Conservation (phyloP, 2,113 vertebrate species). For the Stictonetta naevosa region DNA sequence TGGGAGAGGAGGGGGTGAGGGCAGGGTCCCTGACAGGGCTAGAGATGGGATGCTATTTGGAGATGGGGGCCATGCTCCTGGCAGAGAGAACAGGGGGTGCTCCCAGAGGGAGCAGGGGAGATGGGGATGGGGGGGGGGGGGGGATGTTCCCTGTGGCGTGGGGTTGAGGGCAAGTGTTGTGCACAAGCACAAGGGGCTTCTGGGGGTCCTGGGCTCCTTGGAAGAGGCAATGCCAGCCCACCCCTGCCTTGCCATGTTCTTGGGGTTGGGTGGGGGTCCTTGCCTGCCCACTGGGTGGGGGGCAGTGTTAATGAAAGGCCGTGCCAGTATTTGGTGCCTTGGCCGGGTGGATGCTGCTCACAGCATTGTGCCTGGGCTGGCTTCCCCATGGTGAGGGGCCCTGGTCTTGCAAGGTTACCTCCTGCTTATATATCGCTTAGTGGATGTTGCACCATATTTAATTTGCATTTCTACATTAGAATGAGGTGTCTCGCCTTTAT, state of each 20-base stretch:
- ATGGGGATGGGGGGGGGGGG: too few species aligned
- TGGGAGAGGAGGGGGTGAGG: conserved; percentile 20
- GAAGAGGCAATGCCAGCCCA: too few species aligned
- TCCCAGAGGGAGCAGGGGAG: too few species aligned
- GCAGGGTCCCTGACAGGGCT: not conserved
- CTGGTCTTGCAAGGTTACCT: conserved; percentile 46
- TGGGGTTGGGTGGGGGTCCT: conserved; percentile 28
- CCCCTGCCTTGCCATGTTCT: not conserved
- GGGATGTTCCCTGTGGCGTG: too few species aligned
- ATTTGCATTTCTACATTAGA: conserved; percentile 67
- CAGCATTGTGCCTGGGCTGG: conserved; percentile 49
- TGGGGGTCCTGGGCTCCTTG: too few species aligned
- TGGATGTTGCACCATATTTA: conserved; percentile 44
- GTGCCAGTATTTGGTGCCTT: conserved; percentile 42
- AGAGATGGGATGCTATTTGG: not conserved
- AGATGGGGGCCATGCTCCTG: not conserved
- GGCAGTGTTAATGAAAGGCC: conserved; percentile 53
- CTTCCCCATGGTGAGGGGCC: conserved; percentile 20
- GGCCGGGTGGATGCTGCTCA: not conserved
- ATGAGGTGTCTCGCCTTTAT: conserved; percentile 76
- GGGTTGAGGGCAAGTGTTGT: too few species aligned
- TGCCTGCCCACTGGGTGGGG: not conserved
- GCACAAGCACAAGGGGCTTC: too few species aligned
- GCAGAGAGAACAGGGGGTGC: not conserved
- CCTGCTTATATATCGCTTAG: conserved; percentile 70